Evolutionary conservation across 2,113 vertebrate genomes (phyloP), one percentile per base, ranked within the genome.

Genomic region (Etia nguti): DNA sequence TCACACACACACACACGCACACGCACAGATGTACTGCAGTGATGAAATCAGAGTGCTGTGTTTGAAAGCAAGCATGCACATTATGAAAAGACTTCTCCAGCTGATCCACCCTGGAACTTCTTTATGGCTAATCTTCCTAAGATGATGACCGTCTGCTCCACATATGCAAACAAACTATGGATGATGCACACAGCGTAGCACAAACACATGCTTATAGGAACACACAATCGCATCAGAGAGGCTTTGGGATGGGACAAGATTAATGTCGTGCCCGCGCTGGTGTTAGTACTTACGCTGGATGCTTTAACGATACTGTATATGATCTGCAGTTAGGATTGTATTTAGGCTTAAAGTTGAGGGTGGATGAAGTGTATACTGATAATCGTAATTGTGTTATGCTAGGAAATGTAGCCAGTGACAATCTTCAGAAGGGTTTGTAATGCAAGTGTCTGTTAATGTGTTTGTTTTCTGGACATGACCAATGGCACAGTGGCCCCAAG

Each of bases 211-310:
- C 57, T 77, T 52, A 36, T 29, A 60, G 73, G 48, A 41, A 81
- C 80, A 68, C 77, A 65, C 52, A 43, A 24, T 85, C 86, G 52
- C 77, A 87, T 80, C 89, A 80, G 18, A 81, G 83, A 80, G 50
- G 84, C 41, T 89, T 89, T 26, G 86, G 38, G 86, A 46, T 79
- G 90, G 87, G 70, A 88, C 57, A 56, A 82, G 86, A 88, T 88
- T 89, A 83, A 85, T 65, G 86, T 16, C 60, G 2, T 5, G 83
- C 85, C 75, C 34, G 2, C 85, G 59, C 48, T 11, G 16, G 29
- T 65, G 54, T 50, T 43, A 10, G 43, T 36, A 31, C 75, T n/a
- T 77, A 54, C 22, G 70, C 80, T 54, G 46, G 57, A 36, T 26
- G 56, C 60, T 83, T 59, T 68, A 84, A 29, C 77, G 10, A 77